Conservation (phyloP, 2,888 invertebrate species). For the Diloba caeruleocephala region DNA sequence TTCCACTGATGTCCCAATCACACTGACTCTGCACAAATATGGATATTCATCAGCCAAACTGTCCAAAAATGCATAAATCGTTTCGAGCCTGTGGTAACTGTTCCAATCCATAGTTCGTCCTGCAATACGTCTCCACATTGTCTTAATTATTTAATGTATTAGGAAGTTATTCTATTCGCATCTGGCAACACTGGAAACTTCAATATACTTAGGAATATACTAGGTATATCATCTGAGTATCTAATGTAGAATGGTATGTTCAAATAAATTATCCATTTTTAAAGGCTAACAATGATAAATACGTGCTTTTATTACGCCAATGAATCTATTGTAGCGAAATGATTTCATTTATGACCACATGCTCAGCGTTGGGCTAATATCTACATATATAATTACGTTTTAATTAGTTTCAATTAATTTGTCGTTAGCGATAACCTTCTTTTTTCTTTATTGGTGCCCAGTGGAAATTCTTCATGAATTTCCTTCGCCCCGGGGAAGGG, state of each 20-base stretch:
- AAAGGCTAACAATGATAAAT: conserved; percentile 11
- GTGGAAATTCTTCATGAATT: too few relatives aligned
- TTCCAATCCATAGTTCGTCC: conserved; percentile 76
- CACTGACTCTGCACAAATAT: conserved; percentile 70
- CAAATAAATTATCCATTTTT: neutral
- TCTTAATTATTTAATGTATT: too few relatives aligned
- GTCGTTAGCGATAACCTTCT: too few relatives aligned
- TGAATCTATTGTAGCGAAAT: conserved; percentile 7
- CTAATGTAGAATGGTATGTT: neutral
- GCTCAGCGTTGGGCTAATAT: conserved; percentile 1
- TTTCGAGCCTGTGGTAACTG: conserved; percentile 74
- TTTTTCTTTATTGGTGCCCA: too few relatives aligned
- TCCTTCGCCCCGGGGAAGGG: too few relatives aligned
- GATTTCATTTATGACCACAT: conserved; percentile 16
- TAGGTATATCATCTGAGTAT: neutral
- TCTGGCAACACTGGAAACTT: neutral
- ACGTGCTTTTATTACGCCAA: conserved; percentile 35
- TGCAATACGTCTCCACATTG: conserved; percentile 28
- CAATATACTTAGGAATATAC: neutral
- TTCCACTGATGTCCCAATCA: conserved; percentile 78
- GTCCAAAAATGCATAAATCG: conserved; percentile 78
- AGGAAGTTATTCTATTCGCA: neutral
- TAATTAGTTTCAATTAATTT: too few relatives aligned
- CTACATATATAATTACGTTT: conserved; percentile 16
- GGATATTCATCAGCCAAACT: conserved; percentile 71